Conservation (phyloP, 1,140 invertebrate genomes). For the Drosophila ficusphila region DNA sequence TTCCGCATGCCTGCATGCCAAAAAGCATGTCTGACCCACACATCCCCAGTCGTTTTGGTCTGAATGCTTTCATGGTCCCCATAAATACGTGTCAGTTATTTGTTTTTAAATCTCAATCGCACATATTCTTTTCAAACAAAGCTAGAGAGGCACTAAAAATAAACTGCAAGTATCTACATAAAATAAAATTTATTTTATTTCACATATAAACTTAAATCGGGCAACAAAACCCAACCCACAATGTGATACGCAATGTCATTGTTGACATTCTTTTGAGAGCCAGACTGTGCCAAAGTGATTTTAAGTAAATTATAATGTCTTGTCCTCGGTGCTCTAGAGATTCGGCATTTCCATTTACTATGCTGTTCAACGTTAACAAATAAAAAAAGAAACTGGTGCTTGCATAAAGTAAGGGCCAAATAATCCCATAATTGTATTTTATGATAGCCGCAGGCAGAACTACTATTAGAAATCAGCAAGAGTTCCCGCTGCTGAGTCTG, state of each 20-base stretch:
- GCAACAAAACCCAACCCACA: conserved; percentile 18
- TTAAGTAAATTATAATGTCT: conserved; percentile 50
- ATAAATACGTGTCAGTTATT: conserved; percentile 54
- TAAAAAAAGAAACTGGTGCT: too few relatives aligned
- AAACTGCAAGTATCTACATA: conserved; percentile 48
- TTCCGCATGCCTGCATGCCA: conserved; percentile 22
- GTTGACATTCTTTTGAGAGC: neutral
- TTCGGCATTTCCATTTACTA: too few relatives aligned
- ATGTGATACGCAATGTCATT: conserved; percentile 18
- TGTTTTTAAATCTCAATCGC: conserved; percentile 34
- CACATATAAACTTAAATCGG: neutral
- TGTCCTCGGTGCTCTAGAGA: neutral
- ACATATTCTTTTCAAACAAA: conserved; percentile 40
- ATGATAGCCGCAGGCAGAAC: too few relatives aligned
- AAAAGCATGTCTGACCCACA: conserved; percentile 32
- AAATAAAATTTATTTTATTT: conserved; percentile 46
- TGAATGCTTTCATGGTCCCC: conserved; percentile 43
- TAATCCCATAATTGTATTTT: too few relatives aligned
- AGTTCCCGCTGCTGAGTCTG: too few relatives aligned
- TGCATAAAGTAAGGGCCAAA: too few relatives aligned
- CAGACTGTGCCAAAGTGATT: neutral
- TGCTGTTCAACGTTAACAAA: too few relatives aligned
- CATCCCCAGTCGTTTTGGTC: conserved; percentile 1
- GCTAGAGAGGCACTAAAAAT: conserved; percentile 56
- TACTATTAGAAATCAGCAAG: too few relatives aligned